Conservation (phyloP, 2,888 invertebrate genomes). For the Diarsia rubi region DNA sequence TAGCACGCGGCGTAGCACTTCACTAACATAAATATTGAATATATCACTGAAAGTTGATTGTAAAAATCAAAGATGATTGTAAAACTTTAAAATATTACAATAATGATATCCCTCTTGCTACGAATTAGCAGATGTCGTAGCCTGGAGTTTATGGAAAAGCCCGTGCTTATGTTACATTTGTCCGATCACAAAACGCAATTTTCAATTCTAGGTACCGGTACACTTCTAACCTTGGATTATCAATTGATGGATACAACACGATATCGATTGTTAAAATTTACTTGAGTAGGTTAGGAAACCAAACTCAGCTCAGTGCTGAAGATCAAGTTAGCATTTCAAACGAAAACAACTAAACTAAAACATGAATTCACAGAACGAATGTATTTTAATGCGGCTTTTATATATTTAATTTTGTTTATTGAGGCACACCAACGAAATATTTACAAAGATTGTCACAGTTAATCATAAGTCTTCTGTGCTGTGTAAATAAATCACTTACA, state of each 20-base stretch:
- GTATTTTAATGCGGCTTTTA: not conserved
- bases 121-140: not conserved
- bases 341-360: constrained; percentile 42
- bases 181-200: not conserved
- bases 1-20: constrained; percentile 60
- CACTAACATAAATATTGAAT: not conserved
- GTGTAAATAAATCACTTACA: too few relatives aligned
- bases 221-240: not conserved
- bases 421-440: too few relatives aligned
- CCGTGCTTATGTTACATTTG: not conserved
- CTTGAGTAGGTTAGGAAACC: constrained; percentile 2
- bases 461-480: too few relatives aligned
- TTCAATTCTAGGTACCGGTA: not conserved
- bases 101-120: not conserved
- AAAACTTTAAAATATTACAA: too few relatives aligned
- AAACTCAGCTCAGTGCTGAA: constrained; percentile 11
- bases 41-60: not conserved
- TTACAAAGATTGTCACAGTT: too few relatives aligned
- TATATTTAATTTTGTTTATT: too few relatives aligned
- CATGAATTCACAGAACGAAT: not conserved
- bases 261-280: not conserved
- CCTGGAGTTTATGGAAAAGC: not conserved
- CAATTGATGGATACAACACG: not conserved
- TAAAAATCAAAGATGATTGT: not conserved
- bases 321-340: constrained; percentile 51